Evolutionary conservation across 2,797 vertebrate species (phyloP).

Genomic region (Botia almorhae): DNA sequence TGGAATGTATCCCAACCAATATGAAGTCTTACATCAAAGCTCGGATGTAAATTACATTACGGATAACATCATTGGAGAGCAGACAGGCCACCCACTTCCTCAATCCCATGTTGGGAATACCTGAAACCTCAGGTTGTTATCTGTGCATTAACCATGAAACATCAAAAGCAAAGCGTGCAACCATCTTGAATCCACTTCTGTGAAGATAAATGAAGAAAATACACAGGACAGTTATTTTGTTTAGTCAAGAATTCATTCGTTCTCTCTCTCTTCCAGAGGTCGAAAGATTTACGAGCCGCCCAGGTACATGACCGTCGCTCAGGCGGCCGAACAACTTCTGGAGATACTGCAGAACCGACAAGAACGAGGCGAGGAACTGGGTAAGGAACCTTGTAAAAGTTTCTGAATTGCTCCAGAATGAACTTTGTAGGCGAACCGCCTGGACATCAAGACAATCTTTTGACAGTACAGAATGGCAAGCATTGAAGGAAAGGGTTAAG

Average conservation of each 20-base stretch:
- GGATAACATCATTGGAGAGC: not conserved
- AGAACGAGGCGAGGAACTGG: constrained; percentile 79
- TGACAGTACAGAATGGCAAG: constrained; percentile 8
- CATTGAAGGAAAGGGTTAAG: constrained; percentile 38
- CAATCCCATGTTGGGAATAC: not conserved
- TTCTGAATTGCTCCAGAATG: constrained; percentile 1
- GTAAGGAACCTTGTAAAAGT: constrained; percentile 70
- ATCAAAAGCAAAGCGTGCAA: not conserved
- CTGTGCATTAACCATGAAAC: too few species aligned
- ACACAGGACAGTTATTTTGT: not conserved
- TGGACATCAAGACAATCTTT: constrained; percentile 8
- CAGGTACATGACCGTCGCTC: constrained; percentile 88
- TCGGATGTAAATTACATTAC: constrained; percentile 15
- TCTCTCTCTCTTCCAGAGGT: constrained; percentile 74
- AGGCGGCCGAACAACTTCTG: constrained; percentile 90
- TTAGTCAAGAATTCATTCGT: not conserved
- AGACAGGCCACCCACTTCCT: not conserved
- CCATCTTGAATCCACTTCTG: not conserved
- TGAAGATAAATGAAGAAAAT: constrained; percentile 9
- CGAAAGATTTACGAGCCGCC: constrained; percentile 91
- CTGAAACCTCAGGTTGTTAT: not conserved
- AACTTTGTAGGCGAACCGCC: constrained; percentile 29
- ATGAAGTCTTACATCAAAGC: not conserved
- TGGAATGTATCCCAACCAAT: not conserved
- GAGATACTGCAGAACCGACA: constrained; percentile 84